Conservation (phyloP, 2,888 invertebrate genomes). For the Molanna angustata region DNA sequence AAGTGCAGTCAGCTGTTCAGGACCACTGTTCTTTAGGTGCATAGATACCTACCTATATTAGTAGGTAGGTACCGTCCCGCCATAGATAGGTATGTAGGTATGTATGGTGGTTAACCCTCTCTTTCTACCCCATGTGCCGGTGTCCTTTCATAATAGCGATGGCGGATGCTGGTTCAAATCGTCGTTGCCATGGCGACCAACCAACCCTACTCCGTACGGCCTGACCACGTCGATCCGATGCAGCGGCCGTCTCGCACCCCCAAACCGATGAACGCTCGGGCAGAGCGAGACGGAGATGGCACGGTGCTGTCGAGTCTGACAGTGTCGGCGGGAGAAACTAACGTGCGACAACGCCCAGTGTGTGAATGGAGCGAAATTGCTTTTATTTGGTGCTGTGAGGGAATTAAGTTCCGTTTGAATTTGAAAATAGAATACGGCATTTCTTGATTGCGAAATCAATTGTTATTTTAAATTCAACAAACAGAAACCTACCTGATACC, state of each 20-base stretch:
- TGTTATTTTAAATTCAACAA: no score
- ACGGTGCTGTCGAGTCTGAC: background rate
- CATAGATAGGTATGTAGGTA: background rate
- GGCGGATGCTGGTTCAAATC: constrained; percentile 21
- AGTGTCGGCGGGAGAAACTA: background rate
- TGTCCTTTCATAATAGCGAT: constrained; percentile 18
- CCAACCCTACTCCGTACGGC: constrained; percentile 10
- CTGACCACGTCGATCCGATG: background rate
- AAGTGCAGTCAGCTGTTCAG: no score
- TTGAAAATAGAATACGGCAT: background rate
- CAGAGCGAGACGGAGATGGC: background rate
- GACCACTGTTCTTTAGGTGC: background rate
- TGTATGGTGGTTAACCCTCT: background rate
- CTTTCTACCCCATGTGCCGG: constrained; percentile 7
- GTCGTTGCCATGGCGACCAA: constrained; percentile 26
- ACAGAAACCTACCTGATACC: no score
- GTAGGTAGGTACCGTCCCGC: background rate
- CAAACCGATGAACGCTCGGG: constrained; percentile 12
- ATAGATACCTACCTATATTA: background rate
- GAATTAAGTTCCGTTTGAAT: constrained; percentile 1
- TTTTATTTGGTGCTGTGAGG: background rate
- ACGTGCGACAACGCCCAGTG: no score
- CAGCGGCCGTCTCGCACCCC: constrained; percentile 8
- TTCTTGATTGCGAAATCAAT: no score
- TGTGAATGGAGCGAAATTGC: constrained; percentile 4